These are phyloP conservation scores for Cistogaster globosa DNA, from an alignment of 2,888 invertebrate genomes.

Conservation along the genomic window DNA sequence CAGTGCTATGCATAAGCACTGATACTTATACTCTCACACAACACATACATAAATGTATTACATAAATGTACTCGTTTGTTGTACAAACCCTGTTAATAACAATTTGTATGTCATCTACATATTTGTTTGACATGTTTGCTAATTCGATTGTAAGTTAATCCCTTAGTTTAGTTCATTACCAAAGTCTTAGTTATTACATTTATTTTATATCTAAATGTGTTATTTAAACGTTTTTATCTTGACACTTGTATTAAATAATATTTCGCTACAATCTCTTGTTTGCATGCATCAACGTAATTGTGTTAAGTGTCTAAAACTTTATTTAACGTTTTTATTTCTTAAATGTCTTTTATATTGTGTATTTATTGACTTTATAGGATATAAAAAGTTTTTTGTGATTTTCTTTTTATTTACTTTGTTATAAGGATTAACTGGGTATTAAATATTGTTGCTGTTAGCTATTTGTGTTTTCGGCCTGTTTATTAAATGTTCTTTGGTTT, in stretches of 20 bases:
- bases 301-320: slow-evolving; percentile 34
- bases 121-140: slow-evolving; percentile 55
- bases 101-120: slow-evolving; percentile 1
- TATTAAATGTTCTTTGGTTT: slow-evolving; percentile 48
- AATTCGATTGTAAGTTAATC: slow-evolving; percentile 67
- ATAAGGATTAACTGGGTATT: slow-evolving; percentile 33
- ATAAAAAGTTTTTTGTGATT: slow-evolving; percentile 47
- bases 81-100: slow-evolving; percentile 25
- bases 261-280: slow-evolving; percentile 44
- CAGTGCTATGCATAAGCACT: slow-evolving; percentile 2
- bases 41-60: not conserved
- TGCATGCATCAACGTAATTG: not conserved
- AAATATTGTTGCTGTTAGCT: slow-evolving; percentile 1
- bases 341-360: slow-evolving; percentile 16
- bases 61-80: not conserved
- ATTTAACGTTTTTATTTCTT: slow-evolving; percentile 19
- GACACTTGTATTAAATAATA: slow-evolving; percentile 69
- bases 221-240: slow-evolving; percentile 56
- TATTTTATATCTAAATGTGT: not conserved
- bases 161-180: slow-evolving; percentile 69
- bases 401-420: slow-evolving; percentile 39
- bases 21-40: slow-evolving; percentile 1
- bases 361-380: slow-evolving; percentile 53
- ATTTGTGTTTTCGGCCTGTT: slow-evolving; percentile 29
- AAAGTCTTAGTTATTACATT: slow-evolving; percentile 59